Conservation (phyloP, 1,140 invertebrate genomes). For the Coelopa frigida region DNA sequence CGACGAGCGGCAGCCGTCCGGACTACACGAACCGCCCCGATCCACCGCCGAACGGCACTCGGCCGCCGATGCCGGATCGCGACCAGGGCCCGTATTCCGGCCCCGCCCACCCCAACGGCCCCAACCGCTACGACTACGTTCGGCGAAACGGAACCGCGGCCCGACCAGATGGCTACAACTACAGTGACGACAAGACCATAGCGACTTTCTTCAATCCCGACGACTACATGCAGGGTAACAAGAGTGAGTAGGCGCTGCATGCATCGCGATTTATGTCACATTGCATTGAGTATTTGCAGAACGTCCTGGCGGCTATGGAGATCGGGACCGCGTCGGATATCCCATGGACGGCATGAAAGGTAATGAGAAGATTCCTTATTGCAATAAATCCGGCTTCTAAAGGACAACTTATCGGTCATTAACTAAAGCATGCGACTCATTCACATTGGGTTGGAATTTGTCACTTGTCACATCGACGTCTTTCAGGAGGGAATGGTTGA, state of each 20-base stretch:
- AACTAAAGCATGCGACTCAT: no score
- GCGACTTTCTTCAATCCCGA: constrained; percentile 42
- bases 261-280: background rate
- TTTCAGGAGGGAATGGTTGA: no score
- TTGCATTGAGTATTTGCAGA: constrained; percentile 5
- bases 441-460: no score
- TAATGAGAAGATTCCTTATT: no score
- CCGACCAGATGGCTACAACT: constrained; percentile 15
- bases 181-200: constrained; percentile 41
- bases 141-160: constrained; percentile 31
- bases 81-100: constrained; percentile 1
- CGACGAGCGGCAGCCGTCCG: constrained; percentile 18
- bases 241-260: constrained; percentile 14
- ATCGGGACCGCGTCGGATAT: constrained; percentile 14
- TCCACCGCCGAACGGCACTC: constrained; percentile 22
- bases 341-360: constrained; percentile 32
- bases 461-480: no score
- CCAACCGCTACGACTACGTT: constrained; percentile 28
- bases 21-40: constrained; percentile 39
- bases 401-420: no score
- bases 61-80: constrained; percentile 15
- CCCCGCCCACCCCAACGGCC: background rate
- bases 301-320: constrained; percentile 18
- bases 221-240: constrained; percentile 26
- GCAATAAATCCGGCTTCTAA: no score